Percentiles rank a stretch among this genome's conserved stretches.
phyloP scores from a whole-genome alignment of 2,797 vertebrate species.

The Chromobotia macracanthus region DNA sequence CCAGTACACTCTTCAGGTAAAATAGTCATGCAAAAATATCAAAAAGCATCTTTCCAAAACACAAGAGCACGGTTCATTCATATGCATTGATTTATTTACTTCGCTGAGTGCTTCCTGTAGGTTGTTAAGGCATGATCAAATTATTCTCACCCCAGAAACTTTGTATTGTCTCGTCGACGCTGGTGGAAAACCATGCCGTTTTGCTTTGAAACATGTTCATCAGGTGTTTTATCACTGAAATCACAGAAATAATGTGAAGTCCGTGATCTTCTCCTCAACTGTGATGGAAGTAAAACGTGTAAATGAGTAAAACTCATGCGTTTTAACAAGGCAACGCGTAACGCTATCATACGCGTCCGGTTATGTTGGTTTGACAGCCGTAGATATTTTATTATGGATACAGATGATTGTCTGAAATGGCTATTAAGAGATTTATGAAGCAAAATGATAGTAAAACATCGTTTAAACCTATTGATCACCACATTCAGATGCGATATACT shows the following conservation, averaged over 20 bases:
- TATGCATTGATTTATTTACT: neutral
- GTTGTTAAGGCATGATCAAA: neutral
- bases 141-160: slow-evolving; percentile 86
- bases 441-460: neutral
- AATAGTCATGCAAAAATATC: neutral
- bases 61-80: neutral
- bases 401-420: neutral
- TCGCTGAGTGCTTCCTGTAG: neutral
- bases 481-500: neutral
- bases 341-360: too few species aligned
- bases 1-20: neutral
- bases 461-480: neutral
- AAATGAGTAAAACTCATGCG: too few species aligned
- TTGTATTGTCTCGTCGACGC: slow-evolving; percentile 70
- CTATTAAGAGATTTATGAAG: too few species aligned
- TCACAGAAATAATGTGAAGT: neutral
- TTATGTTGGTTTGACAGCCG: too few species aligned
- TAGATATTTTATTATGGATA: neutral
- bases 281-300: too few species aligned
- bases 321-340: neutral
- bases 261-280: too few species aligned
- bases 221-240: neutral
- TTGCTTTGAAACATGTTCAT: slow-evolving; percentile 80
- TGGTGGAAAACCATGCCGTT: slow-evolving; percentile 89
- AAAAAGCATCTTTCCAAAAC: neutral